Percentiles rank a stretch among this genome's conserved stretches.
phyloP scores from a whole-genome alignment of 2,888 invertebrate genomes.

The Caenorhabditis sinica region DNA sequence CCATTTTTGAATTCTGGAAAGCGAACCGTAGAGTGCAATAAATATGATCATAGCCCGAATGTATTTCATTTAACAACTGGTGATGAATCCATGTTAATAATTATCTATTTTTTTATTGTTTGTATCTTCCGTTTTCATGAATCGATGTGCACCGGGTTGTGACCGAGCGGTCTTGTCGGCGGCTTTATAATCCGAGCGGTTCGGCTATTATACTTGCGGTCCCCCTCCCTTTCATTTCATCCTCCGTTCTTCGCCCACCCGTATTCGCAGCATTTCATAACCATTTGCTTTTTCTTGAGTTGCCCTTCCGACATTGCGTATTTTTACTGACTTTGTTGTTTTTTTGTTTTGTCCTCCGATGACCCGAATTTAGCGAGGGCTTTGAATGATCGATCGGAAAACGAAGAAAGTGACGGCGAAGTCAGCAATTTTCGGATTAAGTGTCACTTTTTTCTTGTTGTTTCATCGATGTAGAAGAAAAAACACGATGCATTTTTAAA shows the following conservation, averaged over 20 bases:
- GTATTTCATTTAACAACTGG: slow-evolving; percentile 1
- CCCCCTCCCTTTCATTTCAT: slow-evolving; percentile 10
- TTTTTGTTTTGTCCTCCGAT: slow-evolving; percentile 27
- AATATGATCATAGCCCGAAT: neutral
- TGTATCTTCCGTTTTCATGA: slow-evolving; percentile 26
- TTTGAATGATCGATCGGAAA: slow-evolving; percentile 44
- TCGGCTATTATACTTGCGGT: slow-evolving; percentile 56
- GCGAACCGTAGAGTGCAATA: neutral
- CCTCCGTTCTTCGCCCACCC: slow-evolving; percentile 16
- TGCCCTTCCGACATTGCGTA: slow-evolving; percentile 21
- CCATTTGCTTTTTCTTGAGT: slow-evolving; percentile 1
- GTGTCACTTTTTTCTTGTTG: slow-evolving; percentile 35
- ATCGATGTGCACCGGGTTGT: slow-evolving; percentile 47
- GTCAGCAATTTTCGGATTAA: slow-evolving; percentile 55
- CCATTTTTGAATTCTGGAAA: neutral
- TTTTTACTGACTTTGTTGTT: neutral
- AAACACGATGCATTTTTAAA: neutral
- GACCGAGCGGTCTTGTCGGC: slow-evolving; percentile 43
- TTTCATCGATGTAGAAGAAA: neutral
- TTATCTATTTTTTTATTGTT: slow-evolving; percentile 42
- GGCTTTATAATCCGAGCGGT: slow-evolving; percentile 58
- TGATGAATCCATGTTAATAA: slow-evolving; percentile 54
- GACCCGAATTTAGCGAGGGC: slow-evolving; percentile 39
- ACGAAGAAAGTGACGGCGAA: slow-evolving; percentile 22
- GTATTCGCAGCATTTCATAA: slow-evolving; percentile 25